Evolutionary conservation across 2,888 invertebrate genomes (phyloP).

Genomic region (Pasiphila rectangulata): DNA sequence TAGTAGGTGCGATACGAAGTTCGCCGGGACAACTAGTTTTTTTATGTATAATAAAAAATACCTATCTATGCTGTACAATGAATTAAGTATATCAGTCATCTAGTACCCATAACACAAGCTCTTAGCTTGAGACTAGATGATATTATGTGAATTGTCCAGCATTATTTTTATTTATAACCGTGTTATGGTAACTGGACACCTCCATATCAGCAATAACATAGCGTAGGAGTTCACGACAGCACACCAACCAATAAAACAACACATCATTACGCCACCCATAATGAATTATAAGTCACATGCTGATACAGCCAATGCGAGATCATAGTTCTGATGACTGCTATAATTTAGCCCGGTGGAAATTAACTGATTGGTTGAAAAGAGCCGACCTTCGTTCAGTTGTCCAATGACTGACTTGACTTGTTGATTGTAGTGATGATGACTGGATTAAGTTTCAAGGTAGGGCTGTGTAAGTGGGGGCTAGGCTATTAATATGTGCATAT

Average conservation of each 20-base stretch:
- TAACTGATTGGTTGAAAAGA: constrained; percentile 15
- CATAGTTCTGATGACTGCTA: constrained; percentile 1
- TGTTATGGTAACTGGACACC: too few relatives aligned
- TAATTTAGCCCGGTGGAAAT: constrained; percentile 7
- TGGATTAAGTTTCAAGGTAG: not conserved
- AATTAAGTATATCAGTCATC: too few relatives aligned
- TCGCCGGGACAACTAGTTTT: too few relatives aligned
- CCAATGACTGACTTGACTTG: not conserved
- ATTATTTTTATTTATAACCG: too few relatives aligned
- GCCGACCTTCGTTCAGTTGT: not conserved
- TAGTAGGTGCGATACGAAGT: too few relatives aligned
- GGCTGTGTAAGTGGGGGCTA: not conserved
- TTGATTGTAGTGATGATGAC: not conserved
- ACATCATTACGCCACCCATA: constrained; percentile 3
- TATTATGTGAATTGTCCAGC: too few relatives aligned
- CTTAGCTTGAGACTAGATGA: too few relatives aligned
- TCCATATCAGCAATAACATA: not conserved
- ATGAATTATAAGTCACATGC: not conserved
- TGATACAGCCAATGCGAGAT: constrained; percentile 3
- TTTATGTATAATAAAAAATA: too few relatives aligned
- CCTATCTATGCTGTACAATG: too few relatives aligned
- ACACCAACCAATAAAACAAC: not conserved
- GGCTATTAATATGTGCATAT: not conserved
- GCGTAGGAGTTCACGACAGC: constrained; percentile 1
- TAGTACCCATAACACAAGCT: too few relatives aligned